Evolutionary conservation across 2,888 invertebrate species (phyloP).

Genomic region (Scaptomyza caliginosa): DNA sequence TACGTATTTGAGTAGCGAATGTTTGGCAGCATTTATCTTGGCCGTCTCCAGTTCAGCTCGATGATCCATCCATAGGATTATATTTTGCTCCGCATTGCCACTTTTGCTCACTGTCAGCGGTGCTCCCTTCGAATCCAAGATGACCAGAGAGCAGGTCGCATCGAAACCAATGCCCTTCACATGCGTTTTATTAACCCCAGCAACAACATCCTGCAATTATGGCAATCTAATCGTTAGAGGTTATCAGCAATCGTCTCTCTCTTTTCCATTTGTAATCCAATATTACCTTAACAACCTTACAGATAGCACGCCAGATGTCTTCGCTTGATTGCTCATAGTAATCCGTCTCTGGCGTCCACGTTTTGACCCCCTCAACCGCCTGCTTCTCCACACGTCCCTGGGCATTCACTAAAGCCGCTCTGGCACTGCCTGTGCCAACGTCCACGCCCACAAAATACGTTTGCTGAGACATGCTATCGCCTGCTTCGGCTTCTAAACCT

Average conservation of each 20-base stretch:
- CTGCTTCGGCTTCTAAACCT: neutral
- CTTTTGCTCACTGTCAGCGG: conserved; percentile 90
- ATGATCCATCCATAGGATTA: conserved; percentile 97
- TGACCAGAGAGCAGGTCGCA: conserved; percentile 97
- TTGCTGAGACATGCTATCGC: conserved; percentile 58
- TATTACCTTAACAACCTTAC: conserved; percentile 89
- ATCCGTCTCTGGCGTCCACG: conserved; percentile 90
- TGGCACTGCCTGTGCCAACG: conserved; percentile 95
- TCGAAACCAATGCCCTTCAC: conserved; percentile 97
- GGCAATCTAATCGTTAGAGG: conserved; percentile 54
- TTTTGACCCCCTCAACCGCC: conserved; percentile 88
- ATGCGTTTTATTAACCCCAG: conserved; percentile 85
- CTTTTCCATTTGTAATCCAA: neutral
- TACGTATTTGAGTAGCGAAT: conserved; percentile 92
- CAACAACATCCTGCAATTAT: conserved; percentile 86
- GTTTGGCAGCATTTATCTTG: conserved; percentile 90
- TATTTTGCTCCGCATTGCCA: conserved; percentile 89
- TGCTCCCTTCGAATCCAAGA: conserved; percentile 88
- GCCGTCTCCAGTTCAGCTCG: conserved; percentile 92
- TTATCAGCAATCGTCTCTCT: conserved; percentile 39
- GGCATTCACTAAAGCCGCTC: conserved; percentile 91
- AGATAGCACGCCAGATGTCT: conserved; percentile 91
- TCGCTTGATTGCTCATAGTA: conserved; percentile 96
- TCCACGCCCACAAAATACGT: conserved; percentile 93
- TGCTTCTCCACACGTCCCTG: conserved; percentile 88